A percentile compares a stretch with the other conserved stretches of the same genome.
Evolutionary conservation across 2,888 invertebrate species (phyloP).

Genomic region (Chaetogeoica ovagalla): DNA sequence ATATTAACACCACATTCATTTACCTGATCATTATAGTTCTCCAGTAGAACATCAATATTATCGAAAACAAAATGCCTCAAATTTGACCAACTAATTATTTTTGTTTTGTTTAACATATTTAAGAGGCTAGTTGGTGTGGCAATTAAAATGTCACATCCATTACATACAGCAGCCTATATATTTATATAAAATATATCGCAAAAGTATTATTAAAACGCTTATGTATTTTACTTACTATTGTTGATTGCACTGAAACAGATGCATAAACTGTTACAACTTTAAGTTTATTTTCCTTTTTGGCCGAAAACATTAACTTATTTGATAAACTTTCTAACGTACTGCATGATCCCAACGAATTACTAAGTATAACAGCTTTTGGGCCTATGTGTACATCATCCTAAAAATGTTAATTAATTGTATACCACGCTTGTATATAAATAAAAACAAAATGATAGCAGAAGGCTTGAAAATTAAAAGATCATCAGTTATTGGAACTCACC

Average conservation of each 20-base stretch:
- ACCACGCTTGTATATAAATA: neutral
- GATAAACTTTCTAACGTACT: neutral
- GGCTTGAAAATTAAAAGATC: neutral
- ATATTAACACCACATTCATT: neutral
- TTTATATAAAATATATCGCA: neutral
- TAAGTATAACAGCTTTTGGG: constrained; percentile 35
- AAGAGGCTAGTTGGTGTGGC: constrained; percentile 18
- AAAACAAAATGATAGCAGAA: neutral
- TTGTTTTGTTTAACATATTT: constrained; percentile 18
- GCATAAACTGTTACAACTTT: constrained; percentile 8
- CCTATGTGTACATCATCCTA: neutral
- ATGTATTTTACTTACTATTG: constrained; percentile 22
- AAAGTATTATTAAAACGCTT: neutral
- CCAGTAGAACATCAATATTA: constrained; percentile 32
- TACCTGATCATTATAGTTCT: constrained; percentile 22
- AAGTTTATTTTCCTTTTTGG: neutral
- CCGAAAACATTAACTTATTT: neutral
- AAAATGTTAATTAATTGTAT: neutral
- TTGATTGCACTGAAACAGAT: neutral
- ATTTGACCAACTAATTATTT: constrained; percentile 31
- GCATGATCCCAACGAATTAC: constrained; percentile 41
- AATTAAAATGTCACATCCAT: constrained; percentile 43
- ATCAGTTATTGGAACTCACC: constrained; percentile 14
- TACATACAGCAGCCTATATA: constrained; percentile 13
- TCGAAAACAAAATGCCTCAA: constrained; percentile 45